Base-by-base conservation (phyloP, 2,113 vertebrate genomes). In the Azemiops feae region DNA sequence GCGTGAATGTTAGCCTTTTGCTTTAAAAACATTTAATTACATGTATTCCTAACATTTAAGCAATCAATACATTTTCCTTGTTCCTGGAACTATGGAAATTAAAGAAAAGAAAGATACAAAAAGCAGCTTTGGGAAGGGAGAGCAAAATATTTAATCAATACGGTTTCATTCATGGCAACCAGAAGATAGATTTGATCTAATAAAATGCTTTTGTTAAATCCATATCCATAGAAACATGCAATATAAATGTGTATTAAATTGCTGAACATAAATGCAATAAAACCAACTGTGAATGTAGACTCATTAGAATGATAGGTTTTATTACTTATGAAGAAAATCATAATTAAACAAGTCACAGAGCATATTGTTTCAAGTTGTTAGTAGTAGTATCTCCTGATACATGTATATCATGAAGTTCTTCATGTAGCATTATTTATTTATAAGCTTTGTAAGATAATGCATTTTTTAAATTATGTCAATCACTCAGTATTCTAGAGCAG, bases 51-150 rank as follows among this genome's bases (percentile, higher is more conserved):
- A 25, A 53, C 18, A 55, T 85, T 93, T 87, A 91, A 34, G 50
- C 23, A 50, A 81, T 34, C 55, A 85, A 34, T 45, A 39, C n/a
- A 27, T 88, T 69, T 92, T 5, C 27, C 34, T 25, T 91, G 0
- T 85, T 8, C 95, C 92, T 95, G 64, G 93, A 88, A 87, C 53
- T 11, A 22, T 55, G 39, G 50, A 25, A 50, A 34, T 54, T 47
- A 34, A n/a, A 39, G 34, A 81, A 81, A 81, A 81, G 2, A 22
- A 81, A 81, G 69, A 39, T 8, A 5, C 3, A 81, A 92, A 95
- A 45, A n/a, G 1, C 2, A 86, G 27, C 5, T 11, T 94, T 94
- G 57, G 54, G 50, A 85, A 9, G 30, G 23, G 34, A 89, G 43
- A 5, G 10, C 23, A 50, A 30, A 89, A 89, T 89, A n/a, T 55